These are phyloP conservation scores for Cryptophagus acutangulus DNA, from an alignment of 2,888 invertebrate genomes.

Conservation along the genomic window DNA sequence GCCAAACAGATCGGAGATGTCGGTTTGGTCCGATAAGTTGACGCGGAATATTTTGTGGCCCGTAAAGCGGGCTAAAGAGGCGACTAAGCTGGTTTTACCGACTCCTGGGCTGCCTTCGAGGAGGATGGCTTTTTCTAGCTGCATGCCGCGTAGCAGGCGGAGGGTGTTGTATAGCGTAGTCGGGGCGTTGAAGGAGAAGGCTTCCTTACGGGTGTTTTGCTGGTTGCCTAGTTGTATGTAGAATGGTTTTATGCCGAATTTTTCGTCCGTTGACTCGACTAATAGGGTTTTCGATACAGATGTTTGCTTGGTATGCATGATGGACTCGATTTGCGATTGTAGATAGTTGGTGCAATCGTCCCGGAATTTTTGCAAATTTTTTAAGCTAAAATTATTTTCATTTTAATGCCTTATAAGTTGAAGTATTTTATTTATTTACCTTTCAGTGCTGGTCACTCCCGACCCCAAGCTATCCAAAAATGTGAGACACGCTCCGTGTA, in stretches of 20 bases:
- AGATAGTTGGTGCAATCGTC: constrained; percentile 56
- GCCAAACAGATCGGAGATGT: constrained; percentile 96
- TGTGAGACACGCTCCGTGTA: constrained; percentile 87
- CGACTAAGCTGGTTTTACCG: constrained; percentile 94
- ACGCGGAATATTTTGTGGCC: constrained; percentile 84
- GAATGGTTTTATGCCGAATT: constrained; percentile 77
- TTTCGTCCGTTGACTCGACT: constrained; percentile 41
- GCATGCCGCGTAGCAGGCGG: constrained; percentile 81
- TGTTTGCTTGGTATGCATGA: constrained; percentile 14
- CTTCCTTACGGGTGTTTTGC: constrained; percentile 26
- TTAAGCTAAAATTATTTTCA: constrained; percentile 34
- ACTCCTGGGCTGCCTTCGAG: constrained; percentile 98
- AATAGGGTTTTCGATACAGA: constrained; percentile 16
- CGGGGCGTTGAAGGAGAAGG: constrained; percentile 71
- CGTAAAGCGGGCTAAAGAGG: constrained; percentile 79
- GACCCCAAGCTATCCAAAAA: constrained; percentile 89
- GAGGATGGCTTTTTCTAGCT: constrained; percentile 86
- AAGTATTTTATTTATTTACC: too few species aligned
- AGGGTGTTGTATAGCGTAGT: constrained; percentile 78
- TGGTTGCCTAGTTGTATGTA: constrained; percentile 56
- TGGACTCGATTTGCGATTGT: constrained; percentile 45
- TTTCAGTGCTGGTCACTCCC: constrained; percentile 70
- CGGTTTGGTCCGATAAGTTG: constrained; percentile 98
- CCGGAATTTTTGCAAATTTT: constrained; percentile 43
- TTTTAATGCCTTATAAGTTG: too few species aligned